Evolutionary conservation across 2,888 invertebrate species (phyloP).

Genomic region (Achlya flavicornis): DNA sequence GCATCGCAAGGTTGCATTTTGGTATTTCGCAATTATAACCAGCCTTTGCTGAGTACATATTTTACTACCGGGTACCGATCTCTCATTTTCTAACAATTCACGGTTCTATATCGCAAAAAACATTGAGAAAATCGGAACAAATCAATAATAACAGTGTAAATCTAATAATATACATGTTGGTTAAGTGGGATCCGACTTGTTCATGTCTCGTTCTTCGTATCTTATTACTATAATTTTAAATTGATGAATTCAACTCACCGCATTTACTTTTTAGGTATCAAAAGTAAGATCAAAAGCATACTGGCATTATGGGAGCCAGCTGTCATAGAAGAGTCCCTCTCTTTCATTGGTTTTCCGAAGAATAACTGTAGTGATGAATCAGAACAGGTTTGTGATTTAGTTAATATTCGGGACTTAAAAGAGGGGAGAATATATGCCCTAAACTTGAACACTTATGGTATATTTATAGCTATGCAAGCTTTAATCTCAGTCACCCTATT

Average conservation of each 20-base stretch:
- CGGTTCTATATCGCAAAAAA: too few species aligned
- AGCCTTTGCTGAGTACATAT: too few species aligned
- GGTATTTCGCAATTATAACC: too few species aligned
- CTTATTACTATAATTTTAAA: too few species aligned
- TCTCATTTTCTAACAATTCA: too few species aligned
- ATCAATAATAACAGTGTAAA: too few species aligned
- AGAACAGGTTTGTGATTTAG: slow-evolving; percentile 51
- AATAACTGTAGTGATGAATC: slow-evolving; percentile 49
- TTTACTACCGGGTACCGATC: too few species aligned
- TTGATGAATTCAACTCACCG: neutral
- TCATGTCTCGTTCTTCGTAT: too few species aligned
- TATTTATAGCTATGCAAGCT: neutral
- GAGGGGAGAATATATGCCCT: neutral
- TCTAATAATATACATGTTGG: too few species aligned
- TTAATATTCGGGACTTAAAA: neutral
- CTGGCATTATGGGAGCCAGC: slow-evolving; percentile 93
- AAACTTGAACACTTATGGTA: neutral
- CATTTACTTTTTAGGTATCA: slow-evolving; percentile 52
- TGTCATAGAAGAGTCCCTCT: slow-evolving; percentile 92
- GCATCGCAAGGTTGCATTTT: too few species aligned
- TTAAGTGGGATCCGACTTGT: too few species aligned
- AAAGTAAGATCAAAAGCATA: slow-evolving; percentile 88
- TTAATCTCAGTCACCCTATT: neutral
- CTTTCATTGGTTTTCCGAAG: slow-evolving; percentile 91
- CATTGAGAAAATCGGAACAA: too few species aligned